Evolutionary conservation across 2,888 invertebrate species (phyloP).

Genomic region (Lottia scabra): DNA sequence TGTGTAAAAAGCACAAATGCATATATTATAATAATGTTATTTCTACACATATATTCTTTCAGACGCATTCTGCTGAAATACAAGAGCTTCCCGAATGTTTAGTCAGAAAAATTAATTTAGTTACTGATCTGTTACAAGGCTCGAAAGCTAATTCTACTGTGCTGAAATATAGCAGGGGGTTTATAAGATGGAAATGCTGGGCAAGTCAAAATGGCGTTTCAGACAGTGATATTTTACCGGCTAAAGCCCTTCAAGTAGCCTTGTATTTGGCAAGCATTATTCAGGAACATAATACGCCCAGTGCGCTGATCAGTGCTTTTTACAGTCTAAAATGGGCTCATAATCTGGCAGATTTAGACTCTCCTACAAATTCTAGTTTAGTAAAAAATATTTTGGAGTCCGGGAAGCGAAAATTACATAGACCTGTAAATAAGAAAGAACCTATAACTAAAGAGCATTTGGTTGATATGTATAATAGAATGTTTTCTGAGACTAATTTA

Average conservation of each 20-base stretch:
- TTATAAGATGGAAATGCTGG: neutral
- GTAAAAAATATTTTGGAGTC: slow-evolving; percentile 22
- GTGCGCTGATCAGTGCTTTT: slow-evolving; percentile 15
- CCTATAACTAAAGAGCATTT: slow-evolving; percentile 3
- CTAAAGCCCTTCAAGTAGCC: neutral
- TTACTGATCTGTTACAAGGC: neutral
- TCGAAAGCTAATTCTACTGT: neutral
- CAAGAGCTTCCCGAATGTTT: slow-evolving; percentile 1
- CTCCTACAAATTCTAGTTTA: slow-evolving; percentile 8
- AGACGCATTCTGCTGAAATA: neutral
- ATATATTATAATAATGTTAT: too few species aligned
- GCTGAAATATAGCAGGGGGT: neutral
- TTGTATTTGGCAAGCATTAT: slow-evolving; percentile 21
- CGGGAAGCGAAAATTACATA: slow-evolving; percentile 1
- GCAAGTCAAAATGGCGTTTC: neutral
- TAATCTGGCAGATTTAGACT: slow-evolving; percentile 14
- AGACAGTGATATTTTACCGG: neutral
- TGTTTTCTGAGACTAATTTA: slow-evolving; percentile 5
- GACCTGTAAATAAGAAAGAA: neutral
- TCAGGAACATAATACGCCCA: slow-evolving; percentile 13
- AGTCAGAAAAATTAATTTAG: neutral
- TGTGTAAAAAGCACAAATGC: too few species aligned
- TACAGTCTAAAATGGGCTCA: slow-evolving; percentile 20
- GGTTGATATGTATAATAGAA: neutral
- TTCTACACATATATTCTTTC: neutral